These are phyloP conservation scores for Crocidura indochinensis DNA, from an alignment of 2,797 vertebrate genomes.

Conservation along the genomic window DNA sequence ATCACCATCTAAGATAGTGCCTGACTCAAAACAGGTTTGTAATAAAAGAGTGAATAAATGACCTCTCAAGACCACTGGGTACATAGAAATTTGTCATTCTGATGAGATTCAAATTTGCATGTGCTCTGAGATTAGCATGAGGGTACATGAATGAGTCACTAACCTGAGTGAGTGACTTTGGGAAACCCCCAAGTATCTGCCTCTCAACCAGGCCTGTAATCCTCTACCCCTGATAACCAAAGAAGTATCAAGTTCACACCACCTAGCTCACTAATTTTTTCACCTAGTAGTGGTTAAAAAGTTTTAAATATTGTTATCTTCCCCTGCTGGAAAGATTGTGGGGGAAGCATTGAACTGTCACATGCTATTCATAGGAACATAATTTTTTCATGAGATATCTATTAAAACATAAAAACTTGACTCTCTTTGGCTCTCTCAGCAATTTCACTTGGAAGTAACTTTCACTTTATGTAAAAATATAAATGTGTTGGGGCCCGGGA, in stretches of 20 bases:
- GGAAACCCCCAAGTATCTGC: slow-evolving; percentile 73
- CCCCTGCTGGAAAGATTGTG: slow-evolving; percentile 68
- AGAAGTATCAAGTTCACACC: slow-evolving; percentile 69
- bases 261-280: slow-evolving; percentile 64
- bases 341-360: slow-evolving; percentile 26
- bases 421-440: background rate
- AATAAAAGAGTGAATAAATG: slow-evolving; percentile 63
- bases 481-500: no score
- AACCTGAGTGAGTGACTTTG: slow-evolving; percentile 67
- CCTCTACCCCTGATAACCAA: slow-evolving; percentile 61
- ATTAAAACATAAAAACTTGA: slow-evolving; percentile 23
- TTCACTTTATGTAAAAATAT: slow-evolving; percentile 29
- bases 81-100: slow-evolving; percentile 62
- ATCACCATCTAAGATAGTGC: background rate
- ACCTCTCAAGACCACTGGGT: background rate
- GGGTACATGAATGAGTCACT: slow-evolving; percentile 76
- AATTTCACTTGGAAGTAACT: slow-evolving; percentile 56
- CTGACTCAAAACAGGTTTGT: slow-evolving; percentile 36
- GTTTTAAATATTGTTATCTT: slow-evolving; percentile 49
- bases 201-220: slow-evolving; percentile 36
- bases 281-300: slow-evolving; percentile 64
- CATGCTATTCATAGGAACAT: slow-evolving; percentile 12
- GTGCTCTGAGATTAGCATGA: slow-evolving; percentile 76
- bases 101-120: slow-evolving; percentile 76
- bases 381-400: slow-evolving; percentile 50